phyloP scores from a whole-genome alignment of 2,113 vertebrate genomes.

The Cichladusa arquata region DNA sequence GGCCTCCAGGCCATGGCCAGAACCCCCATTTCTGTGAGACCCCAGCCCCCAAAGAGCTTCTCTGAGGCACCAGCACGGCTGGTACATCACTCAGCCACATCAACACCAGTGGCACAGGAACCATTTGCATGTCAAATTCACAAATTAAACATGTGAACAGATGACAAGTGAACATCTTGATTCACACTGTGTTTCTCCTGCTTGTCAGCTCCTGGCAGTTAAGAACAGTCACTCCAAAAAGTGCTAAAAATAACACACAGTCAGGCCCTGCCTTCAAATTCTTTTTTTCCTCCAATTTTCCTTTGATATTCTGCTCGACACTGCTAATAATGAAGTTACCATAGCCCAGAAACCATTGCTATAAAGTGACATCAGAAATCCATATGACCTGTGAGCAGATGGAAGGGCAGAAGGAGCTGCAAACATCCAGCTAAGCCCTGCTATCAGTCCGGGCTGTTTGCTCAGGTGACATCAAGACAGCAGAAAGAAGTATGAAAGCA shows the following conservation, averaged over 20 bases:
- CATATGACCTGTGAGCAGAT: neutral
- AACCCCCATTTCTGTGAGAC: neutral
- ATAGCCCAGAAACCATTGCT: neutral
- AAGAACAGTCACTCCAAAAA: conserved; percentile 29
- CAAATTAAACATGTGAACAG: conserved; percentile 21
- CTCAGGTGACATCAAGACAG: neutral
- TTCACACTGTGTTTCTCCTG: conserved; percentile 46
- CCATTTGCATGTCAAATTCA: neutral
- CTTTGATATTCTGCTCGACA: neutral
- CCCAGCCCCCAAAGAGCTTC: neutral
- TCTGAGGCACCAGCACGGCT: neutral
- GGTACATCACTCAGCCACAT: neutral
- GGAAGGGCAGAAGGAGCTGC: neutral
- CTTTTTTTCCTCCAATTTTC: neutral
- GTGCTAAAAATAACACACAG: conserved; percentile 53
- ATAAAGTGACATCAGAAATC: neutral
- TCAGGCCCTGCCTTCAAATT: neutral
- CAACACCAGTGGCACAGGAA: neutral
- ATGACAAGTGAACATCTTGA: conserved; percentile 47
- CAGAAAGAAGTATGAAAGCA: neutral
- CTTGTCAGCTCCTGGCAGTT: conserved; percentile 51
- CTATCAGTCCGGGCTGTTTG: fast-evolving
- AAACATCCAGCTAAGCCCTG: neutral
- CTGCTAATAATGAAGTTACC: neutral
- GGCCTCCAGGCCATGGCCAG: neutral